Conservation (phyloP, 2,113 vertebrate genomes). For the Apodemus speciosus region DNA sequence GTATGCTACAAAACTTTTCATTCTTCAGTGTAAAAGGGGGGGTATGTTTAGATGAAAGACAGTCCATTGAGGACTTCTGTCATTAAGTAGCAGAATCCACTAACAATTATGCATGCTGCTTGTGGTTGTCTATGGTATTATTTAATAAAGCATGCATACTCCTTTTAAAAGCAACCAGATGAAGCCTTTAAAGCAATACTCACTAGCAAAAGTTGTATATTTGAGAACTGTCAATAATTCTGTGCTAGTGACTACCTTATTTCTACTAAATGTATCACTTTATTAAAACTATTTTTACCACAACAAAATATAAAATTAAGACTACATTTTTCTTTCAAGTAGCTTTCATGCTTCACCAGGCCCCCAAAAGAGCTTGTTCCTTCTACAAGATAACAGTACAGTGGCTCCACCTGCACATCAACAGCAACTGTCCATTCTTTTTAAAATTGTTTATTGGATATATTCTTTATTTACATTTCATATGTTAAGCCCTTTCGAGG, state of each 20-base stretch:
- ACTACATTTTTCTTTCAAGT: not conserved
- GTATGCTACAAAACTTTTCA: not conserved
- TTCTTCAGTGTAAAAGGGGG: not conserved
- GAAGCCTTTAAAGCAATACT: slow-evolving; percentile 41
- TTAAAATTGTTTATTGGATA: too few species aligned
- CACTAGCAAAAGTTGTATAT: not conserved
- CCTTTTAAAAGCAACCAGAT: slow-evolving; percentile 66
- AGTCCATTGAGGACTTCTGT: slow-evolving; percentile 57
- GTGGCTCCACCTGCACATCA: not conserved
- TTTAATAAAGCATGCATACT: slow-evolving; percentile 65
- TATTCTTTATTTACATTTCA: too few species aligned
- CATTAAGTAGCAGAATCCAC: slow-evolving; percentile 18
- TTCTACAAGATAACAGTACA: not conserved
- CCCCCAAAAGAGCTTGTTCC: not conserved
- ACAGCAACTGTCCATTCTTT: not conserved
- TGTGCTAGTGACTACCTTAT: not conserved
- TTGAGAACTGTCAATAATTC: slow-evolving; percentile 53
- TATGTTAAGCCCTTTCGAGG: too few species aligned
- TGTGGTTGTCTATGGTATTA: slow-evolving; percentile 34
- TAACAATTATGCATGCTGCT: not conserved
- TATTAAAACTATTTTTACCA: slow-evolving; percentile 47
- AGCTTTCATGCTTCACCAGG: not conserved
- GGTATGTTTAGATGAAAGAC: slow-evolving; percentile 52
- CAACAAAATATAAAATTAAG: slow-evolving; percentile 11
- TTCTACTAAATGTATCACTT: slow-evolving; percentile 35